Evolutionary conservation across 2,113 vertebrate genomes (phyloP).

Genomic region (Hyperoodon ampullatus): DNA sequence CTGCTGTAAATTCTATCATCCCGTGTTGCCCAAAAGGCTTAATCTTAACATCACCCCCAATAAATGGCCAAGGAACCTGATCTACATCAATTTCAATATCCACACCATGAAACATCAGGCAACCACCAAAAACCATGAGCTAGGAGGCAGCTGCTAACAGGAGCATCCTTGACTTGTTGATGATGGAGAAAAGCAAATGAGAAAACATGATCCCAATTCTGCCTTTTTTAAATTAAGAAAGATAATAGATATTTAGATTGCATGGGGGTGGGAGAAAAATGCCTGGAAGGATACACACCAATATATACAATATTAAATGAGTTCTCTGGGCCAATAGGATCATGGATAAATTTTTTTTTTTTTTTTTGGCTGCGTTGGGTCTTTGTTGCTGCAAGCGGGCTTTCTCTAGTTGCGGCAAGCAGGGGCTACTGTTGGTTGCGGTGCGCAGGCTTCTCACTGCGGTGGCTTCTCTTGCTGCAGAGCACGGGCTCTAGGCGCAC

Average conservation of each 20-base stretch:
- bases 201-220: neutral
- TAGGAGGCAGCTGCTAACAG: neutral
- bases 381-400: no score
- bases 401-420: no score
- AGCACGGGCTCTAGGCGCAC: no score
- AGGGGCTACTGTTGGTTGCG: no score
- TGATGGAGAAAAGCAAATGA: neutral
- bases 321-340: neutral
- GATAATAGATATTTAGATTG: neutral
- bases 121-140: neutral
- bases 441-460: no score
- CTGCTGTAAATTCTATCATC: neutral
- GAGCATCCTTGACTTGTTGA: rapidly evolving
- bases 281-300: no score
- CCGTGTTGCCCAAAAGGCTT: neutral
- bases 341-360: neutral
- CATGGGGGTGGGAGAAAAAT: neutral
- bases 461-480: no score
- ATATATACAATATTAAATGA: neutral
- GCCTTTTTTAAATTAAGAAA: neutral
- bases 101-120: rapidly evolving
- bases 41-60: neutral
- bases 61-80: neutral
- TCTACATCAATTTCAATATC: rapidly evolving
- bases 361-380: no score